Percentiles rank a stretch among this genome's conserved stretches.
Conservation (phyloP, 2,113 vertebrate species). For the Gymnorhina tibicen region DNA sequence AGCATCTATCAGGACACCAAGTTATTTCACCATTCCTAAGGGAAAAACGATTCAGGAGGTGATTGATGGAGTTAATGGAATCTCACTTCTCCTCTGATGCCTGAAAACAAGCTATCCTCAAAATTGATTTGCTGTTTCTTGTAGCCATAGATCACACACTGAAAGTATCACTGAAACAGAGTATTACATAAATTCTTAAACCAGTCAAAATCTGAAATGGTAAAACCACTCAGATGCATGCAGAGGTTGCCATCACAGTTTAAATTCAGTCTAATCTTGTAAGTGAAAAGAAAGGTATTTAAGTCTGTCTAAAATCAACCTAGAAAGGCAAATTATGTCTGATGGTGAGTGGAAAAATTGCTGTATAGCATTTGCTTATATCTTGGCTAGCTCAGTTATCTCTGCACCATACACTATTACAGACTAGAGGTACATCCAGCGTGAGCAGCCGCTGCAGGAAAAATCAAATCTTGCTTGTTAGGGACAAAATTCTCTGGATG, state of each 20-base stretch:
- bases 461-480: neutral
- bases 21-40: constrained; percentile 44
- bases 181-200: constrained; percentile 1
- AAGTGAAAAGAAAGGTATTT: neutral
- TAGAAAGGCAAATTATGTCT: neutral
- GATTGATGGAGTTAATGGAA: constrained; percentile 60
- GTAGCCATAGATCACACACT: constrained; percentile 43
- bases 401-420: neutral
- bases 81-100: constrained; percentile 42
- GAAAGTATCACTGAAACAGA: neutral
- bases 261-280: neutral
- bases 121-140: constrained; percentile 60
- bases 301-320: neutral
- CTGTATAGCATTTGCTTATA: neutral
- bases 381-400: neutral
- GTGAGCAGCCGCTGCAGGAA: neutral
- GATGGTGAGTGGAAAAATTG: neutral
- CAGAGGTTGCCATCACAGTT: neutral
- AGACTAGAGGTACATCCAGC: neutral
- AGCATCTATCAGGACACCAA: constrained; percentile 37
- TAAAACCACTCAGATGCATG: neutral
- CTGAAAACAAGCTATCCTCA: constrained; percentile 49
- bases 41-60: constrained; percentile 35
- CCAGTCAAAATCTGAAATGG: neutral
- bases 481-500: neutral